These are phyloP conservation scores for Drosophila arawakana DNA, from an alignment of 1,140 invertebrate genomes.

Conservation along the genomic window DNA sequence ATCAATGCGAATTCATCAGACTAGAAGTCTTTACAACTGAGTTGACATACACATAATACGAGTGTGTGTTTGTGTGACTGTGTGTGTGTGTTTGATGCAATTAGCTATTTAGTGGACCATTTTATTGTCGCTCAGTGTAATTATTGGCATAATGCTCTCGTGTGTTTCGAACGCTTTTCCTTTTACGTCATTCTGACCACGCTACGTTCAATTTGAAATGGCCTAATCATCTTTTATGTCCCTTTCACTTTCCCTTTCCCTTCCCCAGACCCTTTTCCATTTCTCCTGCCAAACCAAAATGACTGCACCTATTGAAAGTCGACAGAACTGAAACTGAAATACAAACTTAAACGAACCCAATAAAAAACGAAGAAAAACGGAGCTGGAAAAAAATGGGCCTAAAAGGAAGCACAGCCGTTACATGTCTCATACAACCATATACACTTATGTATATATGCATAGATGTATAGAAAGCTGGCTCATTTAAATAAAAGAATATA, in stretches of 20 bases:
- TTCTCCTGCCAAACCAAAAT: not conserved
- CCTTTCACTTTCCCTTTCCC: not conserved
- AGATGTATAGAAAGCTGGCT: conserved; percentile 52
- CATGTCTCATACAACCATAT: conserved; percentile 51
- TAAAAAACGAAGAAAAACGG: conserved; percentile 21
- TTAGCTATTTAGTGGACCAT: conserved; percentile 62
- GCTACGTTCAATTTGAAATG: conserved; percentile 62
- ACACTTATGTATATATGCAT: conserved; percentile 35
- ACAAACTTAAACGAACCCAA: conserved; percentile 11
- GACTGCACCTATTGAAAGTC: conserved; percentile 70
- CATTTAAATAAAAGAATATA: conserved; percentile 83
- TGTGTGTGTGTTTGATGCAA: conserved; percentile 12
- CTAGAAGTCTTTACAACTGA: conserved; percentile 13
- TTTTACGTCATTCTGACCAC: conserved; percentile 48
- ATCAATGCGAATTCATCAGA: conserved; percentile 30
- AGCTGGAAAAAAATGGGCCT: conserved; percentile 12
- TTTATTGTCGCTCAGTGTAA: conserved; percentile 66
- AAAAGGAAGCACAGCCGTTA: conserved; percentile 59
- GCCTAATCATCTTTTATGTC: conserved; percentile 80
- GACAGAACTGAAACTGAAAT: conserved; percentile 23
- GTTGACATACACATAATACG: not conserved
- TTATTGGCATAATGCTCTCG: conserved; percentile 51
- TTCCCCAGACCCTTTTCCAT: conserved; percentile 8
- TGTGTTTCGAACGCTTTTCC: conserved; percentile 20
- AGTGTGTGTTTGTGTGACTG: not conserved